A percentile compares a stretch with the other conserved stretches of the same genome.
Conservation (phyloP, 2,113 vertebrate species). For the Misgurnus mizolepis region DNA sequence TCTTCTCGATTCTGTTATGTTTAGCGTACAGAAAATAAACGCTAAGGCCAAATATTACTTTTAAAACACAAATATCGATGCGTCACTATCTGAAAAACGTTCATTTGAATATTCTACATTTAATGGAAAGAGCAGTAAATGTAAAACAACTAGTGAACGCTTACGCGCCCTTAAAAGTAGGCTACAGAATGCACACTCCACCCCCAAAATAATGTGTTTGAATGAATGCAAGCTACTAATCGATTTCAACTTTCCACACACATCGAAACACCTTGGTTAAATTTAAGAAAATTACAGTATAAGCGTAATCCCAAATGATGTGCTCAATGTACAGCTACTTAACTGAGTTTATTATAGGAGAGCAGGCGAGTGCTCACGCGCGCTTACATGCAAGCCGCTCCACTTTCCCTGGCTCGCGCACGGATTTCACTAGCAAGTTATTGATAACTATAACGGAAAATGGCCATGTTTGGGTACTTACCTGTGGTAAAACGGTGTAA, state of each 20-base stretch:
- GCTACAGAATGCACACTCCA: neutral
- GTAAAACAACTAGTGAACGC: neutral
- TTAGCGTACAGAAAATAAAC: too few relatives aligned
- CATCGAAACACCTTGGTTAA: too few relatives aligned
- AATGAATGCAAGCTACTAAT: neutral
- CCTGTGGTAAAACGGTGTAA: neutral
- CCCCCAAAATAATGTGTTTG: neutral
- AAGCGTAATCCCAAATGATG: neutral
- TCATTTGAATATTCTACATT: neutral
- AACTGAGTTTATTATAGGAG: slow-evolving; percentile 34
- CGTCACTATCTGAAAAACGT: neutral
- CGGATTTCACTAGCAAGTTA: neutral
- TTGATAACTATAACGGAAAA: neutral
- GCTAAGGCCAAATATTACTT: too few relatives aligned
- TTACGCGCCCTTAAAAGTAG: slow-evolving; percentile 4
- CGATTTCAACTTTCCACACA: neutral
- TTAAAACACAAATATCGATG: neutral
- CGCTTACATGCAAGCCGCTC: neutral
- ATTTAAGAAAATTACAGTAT: neutral
- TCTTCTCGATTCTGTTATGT: too few relatives aligned
- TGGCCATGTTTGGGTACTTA: slow-evolving; percentile 11
- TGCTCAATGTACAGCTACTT: neutral
- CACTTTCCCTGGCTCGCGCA: slow-evolving; percentile 11
- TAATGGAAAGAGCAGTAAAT: neutral
- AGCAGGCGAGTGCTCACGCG: slow-evolving; percentile 2